Base-by-base conservation (phyloP, 64 coral and sea anemone species). In the Platygyra sinensis region DNA sequence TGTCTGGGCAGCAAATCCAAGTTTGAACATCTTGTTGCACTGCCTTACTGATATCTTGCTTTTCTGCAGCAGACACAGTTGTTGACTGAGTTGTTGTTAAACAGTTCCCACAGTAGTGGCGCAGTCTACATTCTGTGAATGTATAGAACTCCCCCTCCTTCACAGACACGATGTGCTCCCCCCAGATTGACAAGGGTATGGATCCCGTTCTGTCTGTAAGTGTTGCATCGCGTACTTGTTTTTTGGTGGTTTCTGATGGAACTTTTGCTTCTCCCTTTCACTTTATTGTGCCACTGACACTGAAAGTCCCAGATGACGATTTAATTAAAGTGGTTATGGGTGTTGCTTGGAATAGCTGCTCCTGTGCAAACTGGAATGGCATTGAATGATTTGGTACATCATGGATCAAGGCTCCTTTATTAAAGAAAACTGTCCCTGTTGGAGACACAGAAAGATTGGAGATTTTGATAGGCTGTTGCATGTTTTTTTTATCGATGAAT, bases 41-140 rank as follows among this genome's bases (percentile, higher is more conserved):
- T 42, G 52, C 75, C 52, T 77, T 50, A 17, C 22, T 27, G 0
- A 24, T 52, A 25, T 89, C 75, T 49, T 89, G 87, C 25, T 77
- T 65, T 89, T 80, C 88, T 52, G 88, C 76, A 27, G 62, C 62
- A 65, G 88, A 79, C 75, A 89, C 76, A n/a, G 75, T 89, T 8
- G 76, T 89, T 6, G 33, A 51, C 54, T 52, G 63, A 52, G 88
- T 89, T 38, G 88, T 89, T 49, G 61, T n/a, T 13, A 89, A 38
- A 20, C 88, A 72, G 24, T 89, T 89, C 7, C 73, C 88, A 79
- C 69, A 80, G 32, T 51, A 80, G 76, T 78, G 61, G 46, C 33
- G 59, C 32, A 89, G 73, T 77, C 63, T 71, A 79, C 88, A 89
- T 61, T 89, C 57, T 80, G 88, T 89, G 76, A 89, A 78, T 67